A percentile compares a stretch with the other conserved stretches of the same genome.
phyloP scores from a whole-genome alignment of 2,797 vertebrate species.

The Enteromius argenteus region DNA sequence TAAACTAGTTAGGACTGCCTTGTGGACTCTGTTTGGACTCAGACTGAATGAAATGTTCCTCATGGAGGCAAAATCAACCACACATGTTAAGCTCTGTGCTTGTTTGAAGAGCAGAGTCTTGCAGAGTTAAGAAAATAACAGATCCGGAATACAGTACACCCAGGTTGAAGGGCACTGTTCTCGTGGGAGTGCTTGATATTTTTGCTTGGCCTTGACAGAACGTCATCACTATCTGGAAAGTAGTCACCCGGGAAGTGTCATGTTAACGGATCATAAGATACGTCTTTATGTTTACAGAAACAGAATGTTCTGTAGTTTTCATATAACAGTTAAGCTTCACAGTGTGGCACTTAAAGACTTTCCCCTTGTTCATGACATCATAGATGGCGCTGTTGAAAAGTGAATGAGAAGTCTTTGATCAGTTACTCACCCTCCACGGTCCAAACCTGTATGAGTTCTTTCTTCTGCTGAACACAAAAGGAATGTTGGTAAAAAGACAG shows the following conservation, averaged over 20 bases:
- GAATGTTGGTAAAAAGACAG: neutral
- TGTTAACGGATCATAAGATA: constrained; percentile 27
- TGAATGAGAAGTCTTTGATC: neutral
- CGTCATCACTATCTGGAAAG: constrained; percentile 43
- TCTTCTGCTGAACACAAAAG: neutral
- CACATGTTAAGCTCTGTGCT: constrained; percentile 61
- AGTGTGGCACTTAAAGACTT: neutral
- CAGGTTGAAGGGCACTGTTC: constrained; percentile 44
- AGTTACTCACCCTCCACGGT: neutral
- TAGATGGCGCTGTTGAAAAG: neutral
- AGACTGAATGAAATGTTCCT: constrained; percentile 50
- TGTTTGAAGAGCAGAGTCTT: constrained; percentile 58
- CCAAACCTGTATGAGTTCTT: neutral
- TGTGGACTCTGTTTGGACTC: constrained; percentile 39
- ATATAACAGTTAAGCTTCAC: neutral
- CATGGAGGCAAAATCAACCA: constrained; percentile 56
- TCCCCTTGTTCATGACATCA: neutral
- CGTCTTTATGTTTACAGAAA: constrained; percentile 4
- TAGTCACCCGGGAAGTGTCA: constrained; percentile 13
- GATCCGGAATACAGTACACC: constrained; percentile 52
- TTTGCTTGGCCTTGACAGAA: constrained; percentile 35
- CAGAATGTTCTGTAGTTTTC: constrained; percentile 23
- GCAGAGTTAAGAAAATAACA: constrained; percentile 61
- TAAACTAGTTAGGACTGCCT: constrained; percentile 52
- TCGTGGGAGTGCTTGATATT: constrained; percentile 46